phyloP scores from a whole-genome alignment of 1,140 invertebrate species.

The Branchinecta lynchi region DNA sequence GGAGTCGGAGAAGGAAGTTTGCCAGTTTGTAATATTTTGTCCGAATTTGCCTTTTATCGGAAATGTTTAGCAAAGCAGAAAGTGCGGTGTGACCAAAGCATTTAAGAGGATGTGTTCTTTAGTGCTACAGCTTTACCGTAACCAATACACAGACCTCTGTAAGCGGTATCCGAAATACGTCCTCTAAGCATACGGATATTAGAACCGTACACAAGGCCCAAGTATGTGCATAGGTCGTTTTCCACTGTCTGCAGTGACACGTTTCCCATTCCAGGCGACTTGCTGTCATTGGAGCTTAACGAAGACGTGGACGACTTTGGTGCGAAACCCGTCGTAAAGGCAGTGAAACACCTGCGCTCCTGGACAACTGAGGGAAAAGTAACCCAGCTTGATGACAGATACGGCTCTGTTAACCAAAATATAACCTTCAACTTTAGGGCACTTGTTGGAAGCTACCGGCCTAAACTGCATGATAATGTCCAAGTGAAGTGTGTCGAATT shows the following conservation, averaged over 20 bases:
- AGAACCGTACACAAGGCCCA: too few relatives aligned
- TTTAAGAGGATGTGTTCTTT: too few relatives aligned
- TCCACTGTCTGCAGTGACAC: neutral
- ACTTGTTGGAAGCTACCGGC: neutral
- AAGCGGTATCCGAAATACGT: too few relatives aligned
- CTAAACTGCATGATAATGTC: neutral
- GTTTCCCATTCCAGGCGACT: neutral
- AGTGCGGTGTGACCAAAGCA: too few relatives aligned
- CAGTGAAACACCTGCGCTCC: neutral
- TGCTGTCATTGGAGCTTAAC: neutral
- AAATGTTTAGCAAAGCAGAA: too few relatives aligned
- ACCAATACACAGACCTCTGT: too few relatives aligned
- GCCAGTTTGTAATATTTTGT: too few relatives aligned
- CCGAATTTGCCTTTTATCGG: too few relatives aligned
- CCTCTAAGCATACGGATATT: too few relatives aligned
- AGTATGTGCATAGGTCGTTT: too few relatives aligned
- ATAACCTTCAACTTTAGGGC: neutral
- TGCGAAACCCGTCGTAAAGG: neutral
- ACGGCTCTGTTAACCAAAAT: neutral
- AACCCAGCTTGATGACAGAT: neutral
- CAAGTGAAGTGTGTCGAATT: neutral
- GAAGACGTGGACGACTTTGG: neutral
- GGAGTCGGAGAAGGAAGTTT: too few relatives aligned
- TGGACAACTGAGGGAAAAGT: constrained; percentile 1
- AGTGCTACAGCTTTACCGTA: too few relatives aligned